These are phyloP conservation scores for Homalodisca vitripennis DNA, from an alignment of 1,140 invertebrate species.

Conservation along the genomic window DNA sequence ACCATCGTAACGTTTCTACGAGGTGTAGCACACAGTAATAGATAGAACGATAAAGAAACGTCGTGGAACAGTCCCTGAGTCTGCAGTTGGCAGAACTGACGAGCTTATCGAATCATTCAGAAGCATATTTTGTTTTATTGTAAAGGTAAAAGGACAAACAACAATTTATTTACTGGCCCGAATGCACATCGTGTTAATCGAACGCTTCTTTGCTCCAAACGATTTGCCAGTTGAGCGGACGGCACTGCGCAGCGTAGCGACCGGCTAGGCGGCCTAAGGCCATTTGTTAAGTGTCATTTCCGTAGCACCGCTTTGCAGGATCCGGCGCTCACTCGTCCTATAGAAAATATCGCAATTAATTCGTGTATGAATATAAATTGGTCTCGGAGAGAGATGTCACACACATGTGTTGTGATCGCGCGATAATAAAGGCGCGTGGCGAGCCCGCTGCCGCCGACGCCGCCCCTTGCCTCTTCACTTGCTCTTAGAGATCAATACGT, in stretches of 20 bases:
- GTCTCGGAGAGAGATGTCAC: background rate
- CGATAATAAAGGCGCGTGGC: background rate
- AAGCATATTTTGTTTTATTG: constrained; percentile 10
- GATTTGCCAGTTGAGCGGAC: background rate
- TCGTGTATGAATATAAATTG: background rate
- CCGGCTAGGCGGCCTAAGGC: too few species aligned
- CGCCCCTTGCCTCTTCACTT: too few species aligned
- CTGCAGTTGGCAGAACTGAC: constrained; percentile 8
- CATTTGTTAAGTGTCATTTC: background rate
- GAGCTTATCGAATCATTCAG: constrained; percentile 15
- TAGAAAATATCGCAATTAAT: background rate
- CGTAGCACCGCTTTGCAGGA: background rate
- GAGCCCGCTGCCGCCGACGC: background rate
- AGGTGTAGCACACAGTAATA: too few species aligned
- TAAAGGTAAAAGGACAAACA: constrained; percentile 15
- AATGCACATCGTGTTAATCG: background rate
- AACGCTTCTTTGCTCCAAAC: too few species aligned
- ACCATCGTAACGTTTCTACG: too few species aligned
- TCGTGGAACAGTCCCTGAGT: too few species aligned
- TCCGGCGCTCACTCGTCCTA: too few species aligned
- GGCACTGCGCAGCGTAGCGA: too few species aligned
- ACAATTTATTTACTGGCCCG: constrained; percentile 6
- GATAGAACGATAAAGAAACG: too few species aligned
- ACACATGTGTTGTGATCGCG: background rate
- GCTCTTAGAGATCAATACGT: too few species aligned